phyloP scores from a whole-genome alignment of 2,113 vertebrate genomes.

The Ifrita kowaldi region DNA sequence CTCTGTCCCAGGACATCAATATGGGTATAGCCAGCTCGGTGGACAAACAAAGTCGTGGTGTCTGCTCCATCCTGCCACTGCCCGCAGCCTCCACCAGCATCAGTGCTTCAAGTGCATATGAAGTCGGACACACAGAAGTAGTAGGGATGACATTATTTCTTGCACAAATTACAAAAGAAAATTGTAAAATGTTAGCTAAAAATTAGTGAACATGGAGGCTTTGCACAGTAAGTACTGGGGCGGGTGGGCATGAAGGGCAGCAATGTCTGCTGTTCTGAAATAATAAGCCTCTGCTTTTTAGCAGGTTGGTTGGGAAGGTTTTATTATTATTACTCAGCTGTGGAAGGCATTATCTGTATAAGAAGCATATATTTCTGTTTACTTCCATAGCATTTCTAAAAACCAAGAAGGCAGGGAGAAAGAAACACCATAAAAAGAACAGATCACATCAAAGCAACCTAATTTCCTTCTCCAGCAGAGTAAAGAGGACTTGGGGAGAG shows the following conservation, averaged over 20 bases:
- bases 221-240: neutral
- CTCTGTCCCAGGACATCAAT: neutral
- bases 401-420: neutral
- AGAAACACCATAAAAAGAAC: neutral
- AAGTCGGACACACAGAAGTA: neutral
- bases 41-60: neutral
- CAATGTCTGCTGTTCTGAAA: neutral
- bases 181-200: neutral
- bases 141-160: neutral
- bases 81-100: neutral
- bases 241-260: neutral
- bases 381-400: neutral
- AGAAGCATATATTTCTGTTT: neutral
- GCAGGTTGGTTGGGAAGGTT: neutral
- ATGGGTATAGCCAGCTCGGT: accelerated
- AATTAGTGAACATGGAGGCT: neutral
- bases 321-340: neutral
- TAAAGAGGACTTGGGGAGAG: neutral
- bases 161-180: neutral
- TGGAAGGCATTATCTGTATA: neutral
- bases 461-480: neutral
- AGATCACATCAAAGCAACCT: neutral
- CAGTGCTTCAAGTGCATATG: neutral
- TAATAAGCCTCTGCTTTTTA: neutral
- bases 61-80: neutral